These are phyloP conservation scores for Lycodopsis pacificus DNA, from an alignment of 2,797 vertebrate genomes.

Conservation along the genomic window DNA sequence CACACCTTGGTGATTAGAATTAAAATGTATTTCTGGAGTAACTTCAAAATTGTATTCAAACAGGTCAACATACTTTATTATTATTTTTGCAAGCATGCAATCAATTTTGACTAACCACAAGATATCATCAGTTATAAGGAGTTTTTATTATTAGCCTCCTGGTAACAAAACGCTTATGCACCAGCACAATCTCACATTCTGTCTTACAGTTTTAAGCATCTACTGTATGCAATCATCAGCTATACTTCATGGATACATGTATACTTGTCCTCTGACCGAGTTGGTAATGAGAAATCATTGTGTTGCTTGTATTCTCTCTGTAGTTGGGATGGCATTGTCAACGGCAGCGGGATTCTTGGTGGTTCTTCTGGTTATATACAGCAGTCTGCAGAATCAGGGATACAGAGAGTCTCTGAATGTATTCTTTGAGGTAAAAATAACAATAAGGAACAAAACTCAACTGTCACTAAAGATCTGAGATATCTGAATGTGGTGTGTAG, in stretches of 20 bases:
- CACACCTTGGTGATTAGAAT: too few species aligned
- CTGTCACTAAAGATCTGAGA: not conserved
- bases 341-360: slow-evolving; percentile 16
- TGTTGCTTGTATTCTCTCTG: slow-evolving; percentile 19
- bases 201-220: too few species aligned
- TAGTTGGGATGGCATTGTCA: slow-evolving; percentile 46
- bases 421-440: slow-evolving; percentile 37
- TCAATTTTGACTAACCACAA: not conserved
- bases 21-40: too few species aligned
- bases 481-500: not conserved
- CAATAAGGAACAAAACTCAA: not conserved
- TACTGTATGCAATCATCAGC: not conserved
- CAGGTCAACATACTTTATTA: too few species aligned
- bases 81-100: not conserved
- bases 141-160: not conserved
- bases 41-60: too few species aligned
- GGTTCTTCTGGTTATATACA: slow-evolving; percentile 43
- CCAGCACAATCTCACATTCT: not conserved
- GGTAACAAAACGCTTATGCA: not conserved
- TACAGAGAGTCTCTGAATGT: slow-evolving; percentile 2
- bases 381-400: slow-evolving; percentile 26
- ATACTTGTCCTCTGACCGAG: not conserved
- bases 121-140: not conserved
- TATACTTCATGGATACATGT: not conserved
- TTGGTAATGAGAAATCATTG: not conserved